phyloP scores from a whole-genome alignment of 2,797 vertebrate species.

The Sebastes oblongus region DNA sequence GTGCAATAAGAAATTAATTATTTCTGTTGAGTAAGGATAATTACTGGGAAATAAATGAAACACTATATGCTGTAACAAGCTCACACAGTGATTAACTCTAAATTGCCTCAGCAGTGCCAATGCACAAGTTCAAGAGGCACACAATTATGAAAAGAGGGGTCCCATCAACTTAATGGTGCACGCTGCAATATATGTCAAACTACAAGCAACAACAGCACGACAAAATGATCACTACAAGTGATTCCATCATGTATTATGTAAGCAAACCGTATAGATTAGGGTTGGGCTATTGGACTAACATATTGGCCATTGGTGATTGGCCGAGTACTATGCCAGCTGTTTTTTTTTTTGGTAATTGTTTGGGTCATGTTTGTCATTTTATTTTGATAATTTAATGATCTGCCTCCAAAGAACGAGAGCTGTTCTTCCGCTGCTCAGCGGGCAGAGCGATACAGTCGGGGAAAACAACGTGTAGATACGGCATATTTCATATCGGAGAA shows the following conservation, averaged over 20 bases:
- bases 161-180: background rate
- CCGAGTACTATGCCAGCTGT: too few species aligned
- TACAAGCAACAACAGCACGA: background rate
- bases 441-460: too few species aligned
- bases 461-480: too few species aligned
- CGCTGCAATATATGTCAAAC: background rate
- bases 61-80: background rate
- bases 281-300: too few species aligned
- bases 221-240: background rate
- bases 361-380: too few species aligned
- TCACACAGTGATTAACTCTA: background rate
- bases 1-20: background rate
- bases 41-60: conserved; percentile 3
- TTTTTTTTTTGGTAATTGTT: too few species aligned
- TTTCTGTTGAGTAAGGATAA: background rate
- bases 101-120: background rate
- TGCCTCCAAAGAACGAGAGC: too few species aligned
- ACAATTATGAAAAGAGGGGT: background rate
- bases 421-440: too few species aligned
- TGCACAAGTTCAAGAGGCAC: background rate
- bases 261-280: background rate
- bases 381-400: too few species aligned
- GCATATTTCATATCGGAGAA: too few species aligned
- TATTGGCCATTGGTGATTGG: too few species aligned
- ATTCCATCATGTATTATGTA: background rate